phyloP scores from a whole-genome alignment of 2,797 vertebrate genomes.

The Falco columbarius region DNA sequence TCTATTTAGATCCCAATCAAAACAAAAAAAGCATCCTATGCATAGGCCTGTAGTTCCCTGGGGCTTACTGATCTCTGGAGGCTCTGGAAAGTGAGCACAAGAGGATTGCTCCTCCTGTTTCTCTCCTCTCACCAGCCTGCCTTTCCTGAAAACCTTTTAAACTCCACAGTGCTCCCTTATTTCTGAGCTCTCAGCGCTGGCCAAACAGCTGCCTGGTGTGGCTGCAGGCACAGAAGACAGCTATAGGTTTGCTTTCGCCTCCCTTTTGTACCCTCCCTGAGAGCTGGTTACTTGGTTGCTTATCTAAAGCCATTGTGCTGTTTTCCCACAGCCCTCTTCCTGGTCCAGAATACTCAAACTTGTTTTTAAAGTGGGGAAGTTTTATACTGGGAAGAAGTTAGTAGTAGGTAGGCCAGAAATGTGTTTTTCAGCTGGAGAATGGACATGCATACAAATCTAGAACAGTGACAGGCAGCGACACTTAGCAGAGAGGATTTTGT shows the following conservation, averaged over 20 bases:
- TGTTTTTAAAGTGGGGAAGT: not conserved
- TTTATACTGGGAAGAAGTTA: not conserved
- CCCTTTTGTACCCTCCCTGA: not conserved
- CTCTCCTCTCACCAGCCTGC: not conserved
- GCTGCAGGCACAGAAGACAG: not conserved
- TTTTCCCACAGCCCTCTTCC: not conserved
- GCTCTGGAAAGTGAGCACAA: not conserved
- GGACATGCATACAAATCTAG: not conserved
- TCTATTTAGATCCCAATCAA: not conserved
- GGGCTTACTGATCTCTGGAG: conserved; percentile 17
- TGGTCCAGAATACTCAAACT: not conserved
- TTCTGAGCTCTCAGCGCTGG: not conserved
- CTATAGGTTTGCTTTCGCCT: not conserved
- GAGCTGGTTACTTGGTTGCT: not conserved
- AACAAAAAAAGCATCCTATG: not conserved
- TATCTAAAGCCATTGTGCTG: not conserved
- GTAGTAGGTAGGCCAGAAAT: not conserved
- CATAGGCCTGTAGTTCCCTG: not conserved
- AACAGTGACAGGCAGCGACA: not conserved
- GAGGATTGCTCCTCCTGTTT: not conserved
- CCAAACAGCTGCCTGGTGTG: not conserved
- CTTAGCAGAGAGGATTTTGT: not conserved
- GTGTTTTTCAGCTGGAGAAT: not conserved
- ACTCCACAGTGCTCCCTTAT: not conserved
- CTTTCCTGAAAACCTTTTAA: not conserved